Evolutionary conservation across 2,888 invertebrate genomes (phyloP), one percentile per base, ranked within the genome.

Genomic region (Callosobruchus maculatus): DNA sequence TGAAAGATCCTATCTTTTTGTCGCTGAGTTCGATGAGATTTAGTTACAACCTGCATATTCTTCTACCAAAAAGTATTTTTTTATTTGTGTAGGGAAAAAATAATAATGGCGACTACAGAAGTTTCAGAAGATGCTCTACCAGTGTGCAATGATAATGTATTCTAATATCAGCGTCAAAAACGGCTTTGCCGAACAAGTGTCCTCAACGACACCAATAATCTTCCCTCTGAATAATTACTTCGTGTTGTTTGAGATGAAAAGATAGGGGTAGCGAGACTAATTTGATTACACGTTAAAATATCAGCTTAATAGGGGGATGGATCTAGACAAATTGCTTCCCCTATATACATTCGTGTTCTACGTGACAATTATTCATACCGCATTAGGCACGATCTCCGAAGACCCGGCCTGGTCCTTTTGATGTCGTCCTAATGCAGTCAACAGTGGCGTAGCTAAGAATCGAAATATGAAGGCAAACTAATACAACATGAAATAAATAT

Each of bases 251-350:
- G 49, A 49, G 49, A 49, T 49, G 49, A 68, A 77, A 77, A 77
- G 78, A 79, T 81, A 78, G 79, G 81, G 82, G 82, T 79, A 79
- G 80, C 78, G 79, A 77, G 78, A 78, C 81, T 79, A 82, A 82
- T 81, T 77, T 73, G 79, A 81, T 82, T 78, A 81, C 73, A 73
- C 22, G 22, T 22, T 68, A 68, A 74, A 74, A 77, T 76, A 81
- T 80, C 78, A 76, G 77, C 74, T 80, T 80, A 80, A 81, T 81
- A 79, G 79, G 79, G 79, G 79, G 78, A 77, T 77, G 78, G 77
- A 68, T 78, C 77, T 78, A 78, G 80, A 81, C 79, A 80, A 82
- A 82, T 82, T 82, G 78, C 80, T 74, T 80, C 81, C 81, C 82
- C 80, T 77, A 81, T 80, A 26, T 70, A 20, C 68, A 68, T 68